Conservation (phyloP, 2,888 invertebrate genomes). For the Pecten maximus region DNA sequence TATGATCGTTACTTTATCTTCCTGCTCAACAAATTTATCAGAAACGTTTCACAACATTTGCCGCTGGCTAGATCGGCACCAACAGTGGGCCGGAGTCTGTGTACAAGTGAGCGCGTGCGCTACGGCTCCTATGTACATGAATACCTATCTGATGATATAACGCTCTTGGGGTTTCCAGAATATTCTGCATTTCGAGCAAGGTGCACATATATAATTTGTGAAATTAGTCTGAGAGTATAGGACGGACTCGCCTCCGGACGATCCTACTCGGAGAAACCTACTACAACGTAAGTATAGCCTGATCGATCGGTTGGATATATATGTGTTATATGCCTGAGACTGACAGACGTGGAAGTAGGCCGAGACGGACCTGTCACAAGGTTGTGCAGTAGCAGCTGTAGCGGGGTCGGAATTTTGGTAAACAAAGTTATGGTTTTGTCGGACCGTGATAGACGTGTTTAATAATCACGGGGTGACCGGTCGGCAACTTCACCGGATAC, state of each 20-base stretch:
- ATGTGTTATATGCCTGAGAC: not conserved
- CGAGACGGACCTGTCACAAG: not conserved
- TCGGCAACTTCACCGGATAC: no score
- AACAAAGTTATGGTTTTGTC: no score
- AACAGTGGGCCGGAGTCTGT: not conserved
- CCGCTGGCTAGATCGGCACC: slow-evolving; percentile 6
- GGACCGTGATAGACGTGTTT: no score
- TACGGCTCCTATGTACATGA: slow-evolving; percentile 19
- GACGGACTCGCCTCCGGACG: not conserved
- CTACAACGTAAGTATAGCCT: not conserved
- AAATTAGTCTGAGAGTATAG: not conserved
- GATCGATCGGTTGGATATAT: not conserved
- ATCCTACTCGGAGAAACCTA: not conserved
- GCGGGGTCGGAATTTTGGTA: no score
- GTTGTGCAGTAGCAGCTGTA: not conserved
- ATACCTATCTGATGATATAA: slow-evolving; percentile 12
- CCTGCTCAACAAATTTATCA: slow-evolving; percentile 32
- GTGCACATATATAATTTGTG: slow-evolving; percentile 13
- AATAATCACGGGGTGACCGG: no score
- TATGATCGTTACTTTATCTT: slow-evolving; percentile 28
- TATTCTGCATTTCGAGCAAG: not conserved
- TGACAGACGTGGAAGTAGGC: not conserved
- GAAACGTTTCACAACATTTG: slow-evolving; percentile 26
- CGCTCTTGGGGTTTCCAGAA: slow-evolving; percentile 25
- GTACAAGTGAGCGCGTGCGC: slow-evolving; percentile 22